Percentiles rank a stretch among this genome's conserved stretches.
Evolutionary conservation across 2,888 invertebrate genomes (phyloP).

Genomic region (Drosophila suboccidentalis): DNA sequence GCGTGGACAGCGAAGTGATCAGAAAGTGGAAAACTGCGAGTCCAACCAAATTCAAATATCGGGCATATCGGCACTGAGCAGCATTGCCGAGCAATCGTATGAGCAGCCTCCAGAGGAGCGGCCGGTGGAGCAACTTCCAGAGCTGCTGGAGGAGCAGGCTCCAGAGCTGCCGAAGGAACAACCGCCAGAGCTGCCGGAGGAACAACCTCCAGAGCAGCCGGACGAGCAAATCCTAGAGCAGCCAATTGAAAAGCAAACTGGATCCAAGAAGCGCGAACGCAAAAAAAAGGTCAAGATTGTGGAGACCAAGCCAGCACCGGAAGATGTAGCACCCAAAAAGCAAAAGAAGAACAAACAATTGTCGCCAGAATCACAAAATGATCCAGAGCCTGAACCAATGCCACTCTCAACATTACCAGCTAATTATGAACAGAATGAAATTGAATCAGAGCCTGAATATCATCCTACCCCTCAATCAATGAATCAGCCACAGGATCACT

Average conservation of each 20-base stretch:
- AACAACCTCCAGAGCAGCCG: too few species aligned
- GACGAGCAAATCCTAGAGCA: not conserved
- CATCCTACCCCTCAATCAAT: not conserved
- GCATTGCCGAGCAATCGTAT: slow-evolving; percentile 10
- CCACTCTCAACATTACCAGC: not conserved
- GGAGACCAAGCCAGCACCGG: not conserved
- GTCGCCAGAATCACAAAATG: not conserved
- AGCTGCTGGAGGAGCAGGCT: not conserved
- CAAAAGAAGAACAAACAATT: not conserved
- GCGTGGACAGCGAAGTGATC: not conserved
- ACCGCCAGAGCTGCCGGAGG: not conserved
- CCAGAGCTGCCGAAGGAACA: not conserved
- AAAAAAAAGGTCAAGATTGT: not conserved
- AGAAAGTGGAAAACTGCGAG: not conserved
- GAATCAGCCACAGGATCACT: not conserved
- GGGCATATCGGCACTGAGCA: slow-evolving; percentile 14
- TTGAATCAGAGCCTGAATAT: not conserved
- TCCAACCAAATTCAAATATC: slow-evolving; percentile 6
- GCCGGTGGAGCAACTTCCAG: not conserved
- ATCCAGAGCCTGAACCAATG: slow-evolving; percentile 2
- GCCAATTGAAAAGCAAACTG: not conserved
- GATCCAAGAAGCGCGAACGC: not conserved
- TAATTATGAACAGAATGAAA: not conserved
- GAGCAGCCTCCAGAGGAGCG: not conserved
- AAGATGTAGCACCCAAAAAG: not conserved